These are phyloP conservation scores for Agriopis aurantiaria DNA, from an alignment of 2,888 invertebrate genomes.

Conservation along the genomic window DNA sequence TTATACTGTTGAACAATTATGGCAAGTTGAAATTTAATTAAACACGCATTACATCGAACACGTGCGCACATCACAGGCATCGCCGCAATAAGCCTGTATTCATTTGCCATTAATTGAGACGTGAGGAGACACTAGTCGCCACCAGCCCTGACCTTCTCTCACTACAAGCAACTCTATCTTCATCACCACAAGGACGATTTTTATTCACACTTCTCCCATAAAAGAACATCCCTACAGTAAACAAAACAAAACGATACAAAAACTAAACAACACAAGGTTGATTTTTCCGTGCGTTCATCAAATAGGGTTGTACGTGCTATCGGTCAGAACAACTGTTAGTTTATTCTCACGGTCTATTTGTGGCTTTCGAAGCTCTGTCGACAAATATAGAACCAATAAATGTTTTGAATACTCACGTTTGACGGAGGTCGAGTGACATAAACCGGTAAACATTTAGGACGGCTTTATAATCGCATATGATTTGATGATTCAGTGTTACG, in stretches of 20 bases:
- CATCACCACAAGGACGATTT: constrained; percentile 53
- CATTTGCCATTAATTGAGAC: constrained; percentile 72
- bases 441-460: constrained; percentile 22
- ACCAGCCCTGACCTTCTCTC: constrained; percentile 40
- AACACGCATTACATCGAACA: constrained; percentile 38
- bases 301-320: constrained; percentile 56
- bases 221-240: constrained; percentile 14
- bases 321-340: constrained; percentile 62
- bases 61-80: constrained; percentile 55
- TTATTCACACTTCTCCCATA: constrained; percentile 32
- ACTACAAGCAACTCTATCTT: constrained; percentile 48
- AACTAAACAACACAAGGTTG: constrained; percentile 49
- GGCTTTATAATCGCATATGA: constrained; percentile 9
- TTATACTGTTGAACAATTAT: constrained; percentile 6
- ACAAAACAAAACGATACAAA: constrained; percentile 30
- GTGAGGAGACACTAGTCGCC: constrained; percentile 60
- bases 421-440: constrained; percentile 39
- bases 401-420: constrained; percentile 55
- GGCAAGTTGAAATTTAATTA: constrained; percentile 24
- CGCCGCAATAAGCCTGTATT: constrained; percentile 60
- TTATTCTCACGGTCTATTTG: constrained; percentile 74
- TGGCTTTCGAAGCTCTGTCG: constrained; percentile 62
- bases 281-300: constrained; percentile 45
- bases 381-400: constrained; percentile 60
- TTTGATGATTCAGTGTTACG: constrained; percentile 19